phyloP scores from a whole-genome alignment of 2,797 vertebrate genomes.

The Lophius americanus region DNA sequence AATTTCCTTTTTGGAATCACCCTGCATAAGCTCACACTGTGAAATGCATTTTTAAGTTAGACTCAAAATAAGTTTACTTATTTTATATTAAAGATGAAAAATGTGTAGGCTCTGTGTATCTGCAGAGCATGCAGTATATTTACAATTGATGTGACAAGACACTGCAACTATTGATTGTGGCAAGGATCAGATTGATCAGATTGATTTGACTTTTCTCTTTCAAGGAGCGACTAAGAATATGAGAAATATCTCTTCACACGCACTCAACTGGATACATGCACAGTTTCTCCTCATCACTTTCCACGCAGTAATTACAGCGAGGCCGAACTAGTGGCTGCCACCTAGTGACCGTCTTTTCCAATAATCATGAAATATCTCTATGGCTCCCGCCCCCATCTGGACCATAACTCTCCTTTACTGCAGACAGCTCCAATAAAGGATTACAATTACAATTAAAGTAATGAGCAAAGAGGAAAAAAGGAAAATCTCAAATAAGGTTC shows the following conservation, averaged over 20 bases:
- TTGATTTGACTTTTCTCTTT: conserved; percentile 57
- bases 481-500: conserved; percentile 79
- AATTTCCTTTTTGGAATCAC: not conserved
- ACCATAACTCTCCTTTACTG: conserved; percentile 86
- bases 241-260: conserved; percentile 41
- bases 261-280: conserved; percentile 21
- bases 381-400: conserved; percentile 77
- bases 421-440: conserved; percentile 86
- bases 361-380: conserved; percentile 86
- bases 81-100: conserved; percentile 17
- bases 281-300: conserved; percentile 62
- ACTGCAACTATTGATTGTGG: conserved; percentile 31
- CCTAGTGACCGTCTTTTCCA: conserved; percentile 85
- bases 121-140: conserved; percentile 29
- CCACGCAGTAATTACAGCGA: conserved; percentile 76
- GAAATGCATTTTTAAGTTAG: conserved; percentile 5
- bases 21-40: not conserved
- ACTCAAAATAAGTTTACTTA: conserved; percentile 10
- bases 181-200: conserved; percentile 42
- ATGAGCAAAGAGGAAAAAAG: conserved; percentile 84
- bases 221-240: conserved; percentile 33
- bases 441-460: conserved; percentile 88
- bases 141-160: conserved; percentile 35
- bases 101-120: conserved; percentile 23
- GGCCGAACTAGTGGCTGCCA: conserved; percentile 82